A percentile compares a stretch with the other conserved stretches of the same genome.
Evolutionary conservation across 1,140 invertebrate species (phyloP).

Genomic region (Drosophila kepulauana): DNA sequence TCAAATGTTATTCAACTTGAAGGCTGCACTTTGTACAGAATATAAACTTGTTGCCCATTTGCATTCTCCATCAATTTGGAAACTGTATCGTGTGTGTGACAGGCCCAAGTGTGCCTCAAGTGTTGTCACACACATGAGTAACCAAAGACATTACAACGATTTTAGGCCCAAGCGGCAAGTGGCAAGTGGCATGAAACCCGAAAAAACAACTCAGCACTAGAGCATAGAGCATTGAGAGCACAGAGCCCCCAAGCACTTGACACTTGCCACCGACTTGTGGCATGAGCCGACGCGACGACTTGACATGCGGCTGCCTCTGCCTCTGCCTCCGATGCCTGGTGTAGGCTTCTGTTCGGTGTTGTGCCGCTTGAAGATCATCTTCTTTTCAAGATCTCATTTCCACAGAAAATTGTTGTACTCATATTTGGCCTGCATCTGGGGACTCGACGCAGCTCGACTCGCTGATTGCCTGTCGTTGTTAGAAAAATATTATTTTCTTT

Average conservation of each 20-base stretch:
- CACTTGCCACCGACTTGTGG: conserved; percentile 79
- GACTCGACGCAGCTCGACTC: conserved; percentile 12
- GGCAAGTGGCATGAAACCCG: conserved; percentile 66
- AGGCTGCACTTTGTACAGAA: neutral
- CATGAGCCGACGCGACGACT: conserved; percentile 61
- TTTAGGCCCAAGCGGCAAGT: conserved; percentile 51
- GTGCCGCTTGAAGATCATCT: conserved; percentile 61
- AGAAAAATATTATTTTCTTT: conserved; percentile 81
- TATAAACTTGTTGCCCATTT: conserved; percentile 26
- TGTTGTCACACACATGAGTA: conserved; percentile 70
- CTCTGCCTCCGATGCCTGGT: conserved; percentile 20
- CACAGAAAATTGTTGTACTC: conserved; percentile 53
- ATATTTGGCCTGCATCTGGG: conserved; percentile 36
- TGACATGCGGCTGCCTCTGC: conserved; percentile 49
- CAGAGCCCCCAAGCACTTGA: conserved; percentile 63
- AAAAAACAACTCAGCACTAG: conserved; percentile 25
- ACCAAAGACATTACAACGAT: conserved; percentile 67
- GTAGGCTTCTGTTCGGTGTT: conserved; percentile 51
- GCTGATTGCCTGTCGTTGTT: conserved; percentile 80
- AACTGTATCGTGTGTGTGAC: conserved; percentile 51
- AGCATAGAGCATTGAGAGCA: conserved; percentile 18
- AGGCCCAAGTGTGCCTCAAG: conserved; percentile 69
- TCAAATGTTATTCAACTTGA: conserved; percentile 1
- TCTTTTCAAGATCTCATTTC: conserved; percentile 71
- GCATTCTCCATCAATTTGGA: conserved; percentile 51